Base-by-base conservation (phyloP, 2,888 invertebrate genomes). In the Dynastes grantii region DNA sequence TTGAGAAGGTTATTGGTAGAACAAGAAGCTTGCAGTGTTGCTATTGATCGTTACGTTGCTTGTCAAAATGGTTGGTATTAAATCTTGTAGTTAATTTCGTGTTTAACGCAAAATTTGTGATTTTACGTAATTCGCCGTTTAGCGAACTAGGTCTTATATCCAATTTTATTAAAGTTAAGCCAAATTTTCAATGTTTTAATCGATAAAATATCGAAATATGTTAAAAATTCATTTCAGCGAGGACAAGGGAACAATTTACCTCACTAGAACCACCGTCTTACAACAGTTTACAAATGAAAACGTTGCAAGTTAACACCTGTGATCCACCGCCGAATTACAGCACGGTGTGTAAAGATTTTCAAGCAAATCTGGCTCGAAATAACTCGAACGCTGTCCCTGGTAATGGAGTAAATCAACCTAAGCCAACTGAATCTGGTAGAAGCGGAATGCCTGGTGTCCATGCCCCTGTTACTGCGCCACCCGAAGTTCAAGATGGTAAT, bases 241-340 rank as follows among this genome's bases (percentile, higher is more conserved):
- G 76, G 16, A 67, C 76, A 11, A 58, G 76, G 45, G 61, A 76
- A 13, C 32, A 27, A 2, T 49, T 29, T 8, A 58, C n/a, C 16
- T 22, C 67, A n/a, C 29, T 63, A 6, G 61, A 53, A 16, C 78
- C 78, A 0, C 78, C 78, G 6, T 68, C 78, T 8, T 79, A 79
- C 37, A 76, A 76, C 49, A 76, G 76, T 22, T 32, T 70, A 40
- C 61, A 70, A 1, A 49, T 55, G 29, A 79, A 70, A 70, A 45
- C 29, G 29, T 27, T 40, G 9, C 63, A 64, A 45, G 45, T 55
- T n/a, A 76, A 70, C 63, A 4, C 53, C 1, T 53, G 65, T 13
- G 79, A 75, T 32, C 79, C 79, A 32, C 79, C 79, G 8, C 79
- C 79, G 2, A 73, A 76, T 51, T 79, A 79, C 55, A 77, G 67